Percentiles rank a stretch among this genome's conserved stretches.
These are phyloP conservation scores for Lamellibrachia luymesi DNA, from an alignment of 1,140 invertebrate genomes.

Conservation along the genomic window DNA sequence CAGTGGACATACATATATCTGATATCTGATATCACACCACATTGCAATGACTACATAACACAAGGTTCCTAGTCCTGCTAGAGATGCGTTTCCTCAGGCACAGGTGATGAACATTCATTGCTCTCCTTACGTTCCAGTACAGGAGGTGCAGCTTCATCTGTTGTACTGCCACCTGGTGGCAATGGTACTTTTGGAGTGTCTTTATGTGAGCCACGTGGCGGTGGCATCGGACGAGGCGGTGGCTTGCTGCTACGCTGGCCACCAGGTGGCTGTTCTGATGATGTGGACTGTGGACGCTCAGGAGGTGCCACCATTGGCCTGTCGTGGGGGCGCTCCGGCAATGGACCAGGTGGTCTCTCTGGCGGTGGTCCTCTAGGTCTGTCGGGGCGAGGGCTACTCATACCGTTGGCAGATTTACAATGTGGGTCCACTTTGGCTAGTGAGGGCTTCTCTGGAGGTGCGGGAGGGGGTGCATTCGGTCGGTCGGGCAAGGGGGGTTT, in stretches of 20 bases:
- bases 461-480: slow-evolving; percentile 12
- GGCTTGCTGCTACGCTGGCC: neutral
- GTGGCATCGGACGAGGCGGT: neutral
- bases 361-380: slow-evolving; percentile 11
- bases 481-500: slow-evolving; percentile 7
- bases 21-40: neutral
- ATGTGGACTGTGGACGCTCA: neutral
- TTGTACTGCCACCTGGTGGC: neutral
- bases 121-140: neutral
- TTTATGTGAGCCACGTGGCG: neutral
- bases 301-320: neutral
- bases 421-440: neutral
- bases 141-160: neutral
- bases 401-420: neutral
- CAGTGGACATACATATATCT: neutral
- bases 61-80: neutral
- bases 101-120: neutral
- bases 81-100: neutral
- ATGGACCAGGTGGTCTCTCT: neutral
- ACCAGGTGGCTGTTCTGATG: neutral
- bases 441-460: neutral
- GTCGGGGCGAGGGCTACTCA: neutral
- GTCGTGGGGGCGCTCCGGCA: neutral
- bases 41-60: neutral
- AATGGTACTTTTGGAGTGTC: neutral